Percentiles rank a stretch among this genome's conserved stretches.
Evolutionary conservation across 2,888 invertebrate species (phyloP).

Genomic region (Cactoblastis cactorum): DNA sequence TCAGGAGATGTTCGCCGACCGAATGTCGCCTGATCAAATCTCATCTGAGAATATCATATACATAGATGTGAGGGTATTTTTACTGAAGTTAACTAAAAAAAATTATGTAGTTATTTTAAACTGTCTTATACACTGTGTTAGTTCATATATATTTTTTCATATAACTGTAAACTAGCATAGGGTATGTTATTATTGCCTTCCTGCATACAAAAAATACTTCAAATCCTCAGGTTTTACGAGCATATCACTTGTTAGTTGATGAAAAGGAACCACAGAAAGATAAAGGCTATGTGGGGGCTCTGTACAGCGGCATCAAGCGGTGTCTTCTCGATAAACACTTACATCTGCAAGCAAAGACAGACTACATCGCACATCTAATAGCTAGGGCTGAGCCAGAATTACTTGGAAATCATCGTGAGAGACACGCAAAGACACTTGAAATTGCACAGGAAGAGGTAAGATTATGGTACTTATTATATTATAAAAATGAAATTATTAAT

Average conservation of each 20-base stretch:
- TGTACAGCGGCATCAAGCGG: slow-evolving; percentile 92
- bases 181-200: no score
- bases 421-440: slow-evolving; percentile 97
- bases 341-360: slow-evolving; percentile 92
- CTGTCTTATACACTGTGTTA: no score
- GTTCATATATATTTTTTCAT: no score
- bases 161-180: no score
- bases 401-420: slow-evolving; percentile 91
- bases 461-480: not conserved
- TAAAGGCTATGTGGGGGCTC: slow-evolving; percentile 91
- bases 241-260: slow-evolving; percentile 92
- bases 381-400: slow-evolving; percentile 95
- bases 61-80: no score
- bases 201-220: not conserved
- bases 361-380: slow-evolving; percentile 92
- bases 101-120: no score
- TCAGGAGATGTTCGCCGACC: no score
- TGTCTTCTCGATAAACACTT: slow-evolving; percentile 93
- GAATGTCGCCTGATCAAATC: no score
- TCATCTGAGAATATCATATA: no score
- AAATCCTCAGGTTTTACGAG: slow-evolving; percentile 80
- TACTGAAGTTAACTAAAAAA: no score
- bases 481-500: no score
- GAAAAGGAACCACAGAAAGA: slow-evolving; percentile 91
- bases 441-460: slow-evolving; percentile 94